Evolutionary conservation across 2,888 invertebrate genomes (phyloP), one percentile per base, ranked within the genome.

Genomic region (Prosapia bicincta): DNA sequence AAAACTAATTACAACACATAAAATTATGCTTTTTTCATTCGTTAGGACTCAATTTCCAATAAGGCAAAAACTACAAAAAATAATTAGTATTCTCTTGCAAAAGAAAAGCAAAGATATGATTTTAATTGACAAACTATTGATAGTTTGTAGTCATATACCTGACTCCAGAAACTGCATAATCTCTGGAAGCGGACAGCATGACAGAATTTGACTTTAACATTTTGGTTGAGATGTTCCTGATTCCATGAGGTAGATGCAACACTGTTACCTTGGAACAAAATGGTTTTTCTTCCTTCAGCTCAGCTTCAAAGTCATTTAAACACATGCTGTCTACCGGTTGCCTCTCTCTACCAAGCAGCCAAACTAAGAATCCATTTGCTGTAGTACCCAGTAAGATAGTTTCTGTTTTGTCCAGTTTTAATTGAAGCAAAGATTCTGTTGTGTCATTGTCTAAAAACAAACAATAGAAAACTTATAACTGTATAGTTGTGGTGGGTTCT

Each of bases 101-200:
- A n/a, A n/a, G n/a, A n/a, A n/a, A n/a, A n/a, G n/a, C n/a, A n/a
- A n/a, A n/a, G n/a, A n/a, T n/a, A n/a, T n/a, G n/a, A n/a, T n/a
- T n/a, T n/a, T n/a, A n/a, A n/a, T n/a, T n/a, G n/a, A n/a, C n/a
- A n/a, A n/a, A n/a, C n/a, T n/a, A n/a, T n/a, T n/a, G 9, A 30
- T 30, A 30, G 9, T 9, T 30, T 30, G 9, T 54, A 54, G 3
- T 5, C 3, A 54, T 9, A n/a, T 83, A 92, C 93, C 93, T 91
- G 0, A 99, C 97, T 1, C 98, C 98, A 43, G 98, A 98, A 0
- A 99, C 95, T 0, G 97, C 96, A 83, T 96, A 98, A 82, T 95
- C 93, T 81, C 93, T 91, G 77, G 93, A 92, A 32, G 94, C 95
- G 81, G 97, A 97, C 79, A 99, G 89, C 89, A 96, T 95, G 71